Conservation (phyloP, 2,113 vertebrate genomes). For the Haemorhous mexicanus region DNA sequence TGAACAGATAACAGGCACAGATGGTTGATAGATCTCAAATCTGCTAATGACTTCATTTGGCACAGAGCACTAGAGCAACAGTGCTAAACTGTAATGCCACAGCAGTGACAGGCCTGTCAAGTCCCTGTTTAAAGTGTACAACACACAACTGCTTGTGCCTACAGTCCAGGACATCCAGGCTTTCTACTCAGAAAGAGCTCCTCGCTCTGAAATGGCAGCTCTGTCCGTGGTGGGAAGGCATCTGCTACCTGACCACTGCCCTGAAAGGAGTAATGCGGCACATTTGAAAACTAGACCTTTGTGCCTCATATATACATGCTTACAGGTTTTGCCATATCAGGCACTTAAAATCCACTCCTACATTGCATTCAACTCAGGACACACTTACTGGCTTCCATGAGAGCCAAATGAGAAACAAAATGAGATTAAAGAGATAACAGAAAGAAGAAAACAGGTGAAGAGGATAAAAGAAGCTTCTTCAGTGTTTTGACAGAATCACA, state of each 20-base stretch:
- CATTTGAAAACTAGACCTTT: background rate
- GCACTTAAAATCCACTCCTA: background rate
- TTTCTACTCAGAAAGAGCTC: background rate
- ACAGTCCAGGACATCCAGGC: background rate
- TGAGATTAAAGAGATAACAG: background rate
- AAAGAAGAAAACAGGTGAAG: background rate
- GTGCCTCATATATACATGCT: background rate
- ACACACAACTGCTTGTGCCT: background rate
- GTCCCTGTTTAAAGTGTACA: background rate
- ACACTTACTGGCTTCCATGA: background rate
- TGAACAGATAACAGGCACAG: conserved; percentile 10
- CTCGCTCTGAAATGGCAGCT: background rate
- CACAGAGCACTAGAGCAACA: background rate
- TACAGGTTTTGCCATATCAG: background rate
- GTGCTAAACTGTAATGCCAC: background rate
- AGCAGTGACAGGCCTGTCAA: background rate
- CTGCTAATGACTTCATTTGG: conserved; percentile 36
- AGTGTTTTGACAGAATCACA: background rate
- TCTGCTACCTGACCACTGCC: background rate
- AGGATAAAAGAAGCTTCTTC: background rate
- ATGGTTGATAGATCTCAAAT: background rate
- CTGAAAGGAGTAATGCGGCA: background rate
- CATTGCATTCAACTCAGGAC: background rate
- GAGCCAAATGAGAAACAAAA: background rate
- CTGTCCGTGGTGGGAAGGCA: background rate